Percentiles rank a stretch among this genome's conserved stretches.
These are phyloP conservation scores for Venustaconcha ellipsiformis DNA, from an alignment of 1,140 invertebrate species.

Conservation along the genomic window DNA sequence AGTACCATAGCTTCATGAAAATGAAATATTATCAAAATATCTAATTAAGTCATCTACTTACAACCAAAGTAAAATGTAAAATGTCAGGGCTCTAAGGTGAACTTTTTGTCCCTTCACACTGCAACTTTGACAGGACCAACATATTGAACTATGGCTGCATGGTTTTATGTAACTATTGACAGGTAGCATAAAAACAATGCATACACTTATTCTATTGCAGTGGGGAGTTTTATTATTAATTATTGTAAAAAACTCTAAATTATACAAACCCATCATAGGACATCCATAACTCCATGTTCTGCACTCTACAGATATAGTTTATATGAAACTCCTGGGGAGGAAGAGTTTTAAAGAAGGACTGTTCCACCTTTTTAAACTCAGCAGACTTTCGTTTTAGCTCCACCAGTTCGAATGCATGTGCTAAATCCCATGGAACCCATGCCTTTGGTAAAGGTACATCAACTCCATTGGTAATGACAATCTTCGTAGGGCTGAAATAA, in stretches of 20 bases:
- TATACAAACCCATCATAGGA: constrained; percentile 32
- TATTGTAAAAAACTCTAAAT: background rate
- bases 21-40: no score
- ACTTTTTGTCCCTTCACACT: background rate
- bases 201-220: background rate
- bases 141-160: background rate
- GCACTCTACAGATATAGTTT: constrained; percentile 24
- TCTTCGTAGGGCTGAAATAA: background rate
- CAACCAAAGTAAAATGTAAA: no score
- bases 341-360: constrained; percentile 29
- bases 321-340: constrained; percentile 11
- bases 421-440: background rate
- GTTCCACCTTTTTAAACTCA: constrained; percentile 26
- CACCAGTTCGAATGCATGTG: background rate
- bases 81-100: no score
- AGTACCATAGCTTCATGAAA: no score
- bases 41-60: no score
- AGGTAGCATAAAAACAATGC: background rate
- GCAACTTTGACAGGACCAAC: background rate
- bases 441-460: background rate
- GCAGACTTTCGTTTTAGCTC: no score
- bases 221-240: background rate
- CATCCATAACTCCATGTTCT: constrained; percentile 38
- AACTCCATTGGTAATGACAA: background rate
- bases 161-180: background rate